Evolutionary conservation across 2,888 invertebrate genomes (phyloP), one percentile per base, ranked within the genome.

Genomic region (Molanna angustata): DNA sequence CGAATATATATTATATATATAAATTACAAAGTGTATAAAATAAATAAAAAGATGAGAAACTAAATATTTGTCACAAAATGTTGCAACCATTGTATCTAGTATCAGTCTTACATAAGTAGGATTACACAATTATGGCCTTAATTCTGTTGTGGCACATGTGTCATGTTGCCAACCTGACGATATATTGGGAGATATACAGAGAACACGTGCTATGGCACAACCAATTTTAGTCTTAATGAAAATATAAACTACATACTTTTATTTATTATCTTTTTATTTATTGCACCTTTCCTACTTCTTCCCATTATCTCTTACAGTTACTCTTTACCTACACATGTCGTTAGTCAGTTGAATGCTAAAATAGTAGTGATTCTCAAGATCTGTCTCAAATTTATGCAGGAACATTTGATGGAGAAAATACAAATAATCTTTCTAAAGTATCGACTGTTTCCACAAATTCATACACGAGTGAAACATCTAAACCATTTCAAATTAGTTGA

Each of bases 91-190:
- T 51, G 44, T 51, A 49, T 47, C 49, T 46, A 46, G 37, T 50
- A 55, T 37, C 51, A 31, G 50, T 57, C 46, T 48, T 57, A 55
- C 55, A 48, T 48, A 49, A 48, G 56, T 60, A 57, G 55, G 51
- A 56, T 49, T 54, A 59, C 59, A 59, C 56, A 61, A 56, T 53
- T 55, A 61, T 61, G 60, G 60, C 60, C 60, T 61, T 61, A 59
- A 59, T 56, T 14, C 4, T 7, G 11, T 11, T 41, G 20, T 17
- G 48, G 53, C 18, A 20, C 14, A n/a, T n/a, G n/a, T 19, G 41
- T n/a, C 6, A 18, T 39, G 39, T 18, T 18, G 14, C 37, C 13
- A 17, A 17, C 45, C 45, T 19, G 17, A 11, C 21, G n/a, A 42
- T 49, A 22, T 37, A 32, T 46, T 42, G 56, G 48, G 40, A 48